Base-by-base conservation (phyloP, 2,888 invertebrate genomes). In the Spisula subtruncata region DNA sequence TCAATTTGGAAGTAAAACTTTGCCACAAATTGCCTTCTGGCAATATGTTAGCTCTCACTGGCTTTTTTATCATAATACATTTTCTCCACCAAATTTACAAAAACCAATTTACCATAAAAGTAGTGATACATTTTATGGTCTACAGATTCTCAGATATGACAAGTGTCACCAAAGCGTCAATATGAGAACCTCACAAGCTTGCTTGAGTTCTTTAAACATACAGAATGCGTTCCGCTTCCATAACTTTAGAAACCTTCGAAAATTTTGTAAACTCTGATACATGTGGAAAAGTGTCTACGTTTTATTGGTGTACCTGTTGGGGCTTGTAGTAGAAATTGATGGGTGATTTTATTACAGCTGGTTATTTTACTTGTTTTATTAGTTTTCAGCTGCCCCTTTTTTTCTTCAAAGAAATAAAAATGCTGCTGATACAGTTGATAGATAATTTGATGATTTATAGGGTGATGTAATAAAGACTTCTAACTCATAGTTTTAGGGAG, bases 101-200 rank as follows among this genome's bases (percentile, higher is more conserved):
- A 83, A 87, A 83, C 83, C 46, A 88, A 83, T 88, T 84, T 80
- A 88, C 83, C 84, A 84, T 84, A 56, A 41, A 87, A 83, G 18
- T 56, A 56, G 35, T 80, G 85, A 85, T 80, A 87, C 35, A 51
- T 83, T 87, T 87, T 87, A 83, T 87, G 87, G 87, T 87, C 83
- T 79, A 75, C 20, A 56, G 83, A 60, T 83, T 83, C 84, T 29
- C 25, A 51, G 71, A 87, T 83, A 84, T 81, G 84, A 88, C 88
- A 88, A 81, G 88, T 83, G 83, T 56, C 79, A 83, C 14, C 54
- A 56, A 41, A 75, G 16, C 29, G 54, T 35, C 75, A 79, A n/a
- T 71, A 75, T 16, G 56, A 80, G 85, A 51, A 80, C 85, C 84
- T 71, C 46, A 46, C 51, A 32, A 80, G 80, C 54, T 79, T 85